Evolutionary conservation across 1,140 invertebrate species (phyloP).

Genomic region (Caerostris darwini): DNA sequence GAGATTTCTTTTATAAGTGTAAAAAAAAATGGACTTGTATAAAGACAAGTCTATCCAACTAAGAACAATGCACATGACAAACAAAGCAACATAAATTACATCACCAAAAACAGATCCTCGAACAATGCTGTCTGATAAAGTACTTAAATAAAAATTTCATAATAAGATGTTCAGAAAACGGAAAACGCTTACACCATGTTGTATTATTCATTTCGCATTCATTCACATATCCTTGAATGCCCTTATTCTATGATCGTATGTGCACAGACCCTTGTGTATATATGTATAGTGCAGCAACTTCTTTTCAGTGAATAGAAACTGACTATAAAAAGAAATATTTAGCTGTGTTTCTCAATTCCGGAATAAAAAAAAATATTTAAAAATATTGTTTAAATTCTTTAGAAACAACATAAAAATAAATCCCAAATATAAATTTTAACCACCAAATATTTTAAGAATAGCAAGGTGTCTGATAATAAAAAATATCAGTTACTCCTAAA

Average conservation of each 20-base stretch:
- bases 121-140: not conserved
- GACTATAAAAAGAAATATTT: constrained; percentile 5
- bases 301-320: not conserved
- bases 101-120: too few species aligned
- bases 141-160: constrained; percentile 18
- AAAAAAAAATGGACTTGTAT: not conserved
- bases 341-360: not conserved
- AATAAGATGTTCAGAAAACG: not conserved
- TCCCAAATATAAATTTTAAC: too few species aligned
- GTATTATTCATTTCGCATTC: not conserved
- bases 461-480: too few species aligned
- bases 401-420: too few species aligned
- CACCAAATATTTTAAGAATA: too few species aligned
- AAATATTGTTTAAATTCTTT: too few species aligned
- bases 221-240: not conserved
- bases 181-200: not conserved
- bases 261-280: not conserved
- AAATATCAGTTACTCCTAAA: too few species aligned
- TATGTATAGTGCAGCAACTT: not conserved
- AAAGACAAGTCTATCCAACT: not conserved
- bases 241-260: not conserved
- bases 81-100: too few species aligned
- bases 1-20: not conserved
- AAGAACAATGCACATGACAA: too few species aligned
- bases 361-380: not conserved